Evolutionary conservation across 2,888 invertebrate genomes (phyloP).

Genomic region (Calameuta idolon): DNA sequence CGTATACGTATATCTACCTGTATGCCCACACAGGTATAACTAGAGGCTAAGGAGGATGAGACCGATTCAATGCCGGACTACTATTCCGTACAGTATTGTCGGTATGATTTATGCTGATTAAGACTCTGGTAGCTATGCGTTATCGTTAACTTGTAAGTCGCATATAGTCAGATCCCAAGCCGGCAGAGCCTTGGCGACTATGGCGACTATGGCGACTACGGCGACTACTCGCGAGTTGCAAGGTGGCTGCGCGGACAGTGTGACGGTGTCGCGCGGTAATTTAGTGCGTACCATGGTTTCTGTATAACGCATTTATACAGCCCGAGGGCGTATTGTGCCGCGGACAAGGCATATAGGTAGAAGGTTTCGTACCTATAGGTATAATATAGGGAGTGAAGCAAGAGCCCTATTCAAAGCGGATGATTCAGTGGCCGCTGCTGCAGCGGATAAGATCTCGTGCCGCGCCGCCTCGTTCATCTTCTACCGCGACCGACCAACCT

Average conservation of each 20-base stretch:
- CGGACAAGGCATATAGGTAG: slow-evolving; percentile 42
- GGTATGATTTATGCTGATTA: slow-evolving; percentile 66
- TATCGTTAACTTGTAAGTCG: slow-evolving; percentile 63
- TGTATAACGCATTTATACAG: slow-evolving; percentile 49
- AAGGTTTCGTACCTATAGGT: slow-evolving; percentile 49
- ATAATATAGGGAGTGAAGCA: slow-evolving; percentile 59
- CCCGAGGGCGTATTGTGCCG: slow-evolving; percentile 39
- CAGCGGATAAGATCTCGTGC: slow-evolving; percentile 64
- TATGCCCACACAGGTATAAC: background rate
- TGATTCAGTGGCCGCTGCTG: slow-evolving; percentile 66
- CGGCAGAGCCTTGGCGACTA: background rate
- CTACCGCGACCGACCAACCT: slow-evolving; percentile 51
- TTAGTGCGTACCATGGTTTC: slow-evolving; percentile 51
- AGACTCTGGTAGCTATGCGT: slow-evolving; percentile 61
- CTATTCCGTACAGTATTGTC: slow-evolving; percentile 42
- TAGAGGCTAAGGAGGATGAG: background rate
- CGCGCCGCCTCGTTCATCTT: slow-evolving; percentile 59
- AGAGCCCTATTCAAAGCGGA: slow-evolving; percentile 64
- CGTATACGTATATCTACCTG: background rate
- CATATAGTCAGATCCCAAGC: slow-evolving; percentile 20
- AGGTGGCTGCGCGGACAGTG: slow-evolving; percentile 40
- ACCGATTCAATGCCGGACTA: slow-evolving; percentile 1
- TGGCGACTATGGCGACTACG: slow-evolving; percentile 11
- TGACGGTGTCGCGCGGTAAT: slow-evolving; percentile 48
- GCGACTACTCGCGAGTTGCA: slow-evolving; percentile 35